Base-by-base conservation (phyloP, 2,797 vertebrate genomes). In the Tragelaphus eurycerus region DNA sequence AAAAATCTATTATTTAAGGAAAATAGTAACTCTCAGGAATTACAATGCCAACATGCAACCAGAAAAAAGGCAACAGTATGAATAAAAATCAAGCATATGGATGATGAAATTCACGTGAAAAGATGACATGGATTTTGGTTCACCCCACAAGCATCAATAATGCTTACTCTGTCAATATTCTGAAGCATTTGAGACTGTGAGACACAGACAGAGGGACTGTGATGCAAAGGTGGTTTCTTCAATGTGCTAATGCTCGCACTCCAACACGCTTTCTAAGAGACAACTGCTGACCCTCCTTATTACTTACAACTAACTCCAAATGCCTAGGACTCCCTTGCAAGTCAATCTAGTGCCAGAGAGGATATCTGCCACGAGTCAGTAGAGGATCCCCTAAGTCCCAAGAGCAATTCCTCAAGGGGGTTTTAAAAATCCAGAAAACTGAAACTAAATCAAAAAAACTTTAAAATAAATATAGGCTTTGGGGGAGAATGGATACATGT, bases 1-100 rank as follows among this genome's bases (percentile, higher is more conserved):
- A 92, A 76, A 97, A 85, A 52, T 17, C 25, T 55, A 23, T 59
- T 97, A 71, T 87, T 95, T 52, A 96, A 85, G 71, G 46, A 84
- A 95, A 96, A 86, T 0, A 81, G 34, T n/a, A 92, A 92, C 31
- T 84, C 78, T 54, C 3, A 57, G 31, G 31, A 79, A 93, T 57
- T 78, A 89, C 5, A 81, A 31, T 29, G 15, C 27, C n/a, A 89
- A 64, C 15, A 71, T 15, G 43, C 38, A 84, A 86, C 31, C 25
- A 86, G 62, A 94, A 88, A 87, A 19, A 81, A 95, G 84, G 50
- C 34, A 78, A 29, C 4, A 78, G 21, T 60, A 57, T 81, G 15
- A 86, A 86, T 57, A 87, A 95, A 96, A 92, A 83, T 38, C 4
- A 88, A 96, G 96, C 34, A 57, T 54, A 29, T 43, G 46, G 27